Base-by-base conservation (phyloP, 2,888 invertebrate species). In the Tipula lateralis region DNA sequence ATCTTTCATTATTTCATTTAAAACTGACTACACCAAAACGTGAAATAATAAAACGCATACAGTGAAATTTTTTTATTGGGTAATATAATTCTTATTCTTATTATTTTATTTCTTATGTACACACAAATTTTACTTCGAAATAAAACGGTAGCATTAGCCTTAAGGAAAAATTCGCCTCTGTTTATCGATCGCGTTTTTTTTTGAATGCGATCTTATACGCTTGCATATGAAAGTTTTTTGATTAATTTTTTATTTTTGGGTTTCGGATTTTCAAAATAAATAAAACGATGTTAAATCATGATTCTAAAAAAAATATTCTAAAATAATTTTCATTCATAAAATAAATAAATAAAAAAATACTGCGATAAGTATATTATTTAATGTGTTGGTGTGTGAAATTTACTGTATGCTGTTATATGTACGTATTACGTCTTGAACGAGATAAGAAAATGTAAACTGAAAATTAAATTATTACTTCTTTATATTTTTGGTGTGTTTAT, bases 111-210 rank as follows among this genome's bases (percentile, higher is more conserved):
- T 66, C 9, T 66, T 66, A 66, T 24, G 24, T 24, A 66, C 24
- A 66, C 66, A 66, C 19, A 66, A 66, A 9, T 19, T 66, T 66
- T 66, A 12, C 24, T 24, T 19, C 9, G n/a, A 30, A 82, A 82
- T 30, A 82, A 29, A 30, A 83, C 83, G 83, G 83, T 83, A 83
- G 83, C 83, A 83, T 19, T 66, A 34, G 83, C 83, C 83, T 83
- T 19, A 19, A 19, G 83, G 19, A 34, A 83, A 36, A 83, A 83
- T 83, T 30, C 83, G 83, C 83, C 83, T 83, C 83, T 83, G 83
- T 83, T 82, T 82, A 82, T 82, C 82, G 82, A 82, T 82, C 32
- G 32, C 32, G 82, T 82, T 82, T 80, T 80, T 82, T 82, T 30
- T 30, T 7, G 9, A 30, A 29, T n/a, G n/a, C n/a, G 82, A 82